phyloP scores from a whole-genome alignment of 2,113 vertebrate species.

The Solea solea region DNA sequence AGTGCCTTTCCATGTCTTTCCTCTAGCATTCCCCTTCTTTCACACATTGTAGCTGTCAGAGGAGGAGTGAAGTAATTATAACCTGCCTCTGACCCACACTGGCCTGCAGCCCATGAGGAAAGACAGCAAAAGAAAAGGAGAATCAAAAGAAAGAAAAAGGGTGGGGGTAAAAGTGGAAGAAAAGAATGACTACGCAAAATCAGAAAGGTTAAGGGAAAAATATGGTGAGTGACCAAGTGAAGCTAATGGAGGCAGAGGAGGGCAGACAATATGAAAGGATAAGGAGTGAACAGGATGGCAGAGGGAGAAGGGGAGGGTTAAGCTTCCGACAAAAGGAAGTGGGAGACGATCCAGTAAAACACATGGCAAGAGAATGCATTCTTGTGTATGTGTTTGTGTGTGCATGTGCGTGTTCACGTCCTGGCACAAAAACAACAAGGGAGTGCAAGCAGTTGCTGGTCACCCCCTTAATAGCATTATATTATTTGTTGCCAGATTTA shows the following conservation, averaged over 20 bases:
- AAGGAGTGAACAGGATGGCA: conserved; percentile 54
- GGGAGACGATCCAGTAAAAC: conserved; percentile 73
- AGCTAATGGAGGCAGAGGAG: conserved; percentile 44
- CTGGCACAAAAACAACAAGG: not conserved
- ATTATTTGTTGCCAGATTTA: conserved; percentile 61
- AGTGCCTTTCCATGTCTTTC: conserved; percentile 1
- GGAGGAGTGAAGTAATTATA: conserved; percentile 70
- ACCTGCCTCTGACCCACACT: conserved; percentile 62
- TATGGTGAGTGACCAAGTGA: not conserved
- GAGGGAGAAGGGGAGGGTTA: conserved; percentile 61
- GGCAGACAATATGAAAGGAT: conserved; percentile 47
- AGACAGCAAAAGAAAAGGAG: conserved; percentile 11
- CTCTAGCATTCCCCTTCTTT: conserved; percentile 8
- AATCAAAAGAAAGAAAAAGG: not conserved
- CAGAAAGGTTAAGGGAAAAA: conserved; percentile 1
- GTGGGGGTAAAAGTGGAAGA: not conserved
- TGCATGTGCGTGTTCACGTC: not conserved
- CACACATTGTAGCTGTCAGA: conserved; percentile 38
- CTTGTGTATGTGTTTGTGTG: conserved; percentile 21
- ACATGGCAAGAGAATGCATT: conserved; percentile 44
- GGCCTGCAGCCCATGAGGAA: conserved; percentile 54
- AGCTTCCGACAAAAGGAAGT: conserved; percentile 77
- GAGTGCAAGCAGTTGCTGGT: conserved; percentile 52
- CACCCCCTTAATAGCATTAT: conserved; percentile 65
- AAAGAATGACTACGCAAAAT: conserved; percentile 2